Evolutionary conservation across 1,140 invertebrate species (phyloP).

Genomic region (Fopius arisanus): DNA sequence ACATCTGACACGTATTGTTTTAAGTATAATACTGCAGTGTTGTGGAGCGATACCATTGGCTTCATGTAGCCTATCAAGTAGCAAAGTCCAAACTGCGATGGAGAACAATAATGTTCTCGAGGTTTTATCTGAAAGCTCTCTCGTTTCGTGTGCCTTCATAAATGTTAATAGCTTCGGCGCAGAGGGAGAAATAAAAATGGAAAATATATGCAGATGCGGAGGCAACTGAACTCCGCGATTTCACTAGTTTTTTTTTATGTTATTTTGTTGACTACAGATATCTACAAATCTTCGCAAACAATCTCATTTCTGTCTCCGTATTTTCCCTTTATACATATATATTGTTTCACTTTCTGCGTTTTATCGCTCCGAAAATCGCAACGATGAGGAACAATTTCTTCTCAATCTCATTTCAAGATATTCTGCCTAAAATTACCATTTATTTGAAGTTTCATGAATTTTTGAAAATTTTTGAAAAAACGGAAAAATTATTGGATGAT

Average conservation of each 20-base stretch:
- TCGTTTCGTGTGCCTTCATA: background rate
- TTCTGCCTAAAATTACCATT: too few relatives aligned
- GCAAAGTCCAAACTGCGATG: constrained; percentile 17
- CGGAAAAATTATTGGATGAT: too few relatives aligned
- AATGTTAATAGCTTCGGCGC: background rate
- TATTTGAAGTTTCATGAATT: too few relatives aligned
- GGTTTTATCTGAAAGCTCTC: background rate
- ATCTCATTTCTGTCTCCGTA: background rate
- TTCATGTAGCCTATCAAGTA: background rate
- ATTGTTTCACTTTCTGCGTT: too few relatives aligned
- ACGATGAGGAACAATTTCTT: background rate
- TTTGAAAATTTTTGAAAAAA: too few relatives aligned
- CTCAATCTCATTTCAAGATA: background rate
- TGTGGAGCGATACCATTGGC: background rate
- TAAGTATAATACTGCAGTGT: background rate
- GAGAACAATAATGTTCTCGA: background rate
- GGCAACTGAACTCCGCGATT: background rate
- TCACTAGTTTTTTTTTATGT: background rate
- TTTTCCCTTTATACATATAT: background rate
- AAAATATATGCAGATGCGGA: background rate
- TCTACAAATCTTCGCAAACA: background rate
- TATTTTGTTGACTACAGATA: background rate
- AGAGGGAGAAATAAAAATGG: background rate
- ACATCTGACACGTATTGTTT: background rate
- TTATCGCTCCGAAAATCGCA: too few relatives aligned